Conservation (phyloP, 2,888 invertebrate species). For the Tipula confusa region DNA sequence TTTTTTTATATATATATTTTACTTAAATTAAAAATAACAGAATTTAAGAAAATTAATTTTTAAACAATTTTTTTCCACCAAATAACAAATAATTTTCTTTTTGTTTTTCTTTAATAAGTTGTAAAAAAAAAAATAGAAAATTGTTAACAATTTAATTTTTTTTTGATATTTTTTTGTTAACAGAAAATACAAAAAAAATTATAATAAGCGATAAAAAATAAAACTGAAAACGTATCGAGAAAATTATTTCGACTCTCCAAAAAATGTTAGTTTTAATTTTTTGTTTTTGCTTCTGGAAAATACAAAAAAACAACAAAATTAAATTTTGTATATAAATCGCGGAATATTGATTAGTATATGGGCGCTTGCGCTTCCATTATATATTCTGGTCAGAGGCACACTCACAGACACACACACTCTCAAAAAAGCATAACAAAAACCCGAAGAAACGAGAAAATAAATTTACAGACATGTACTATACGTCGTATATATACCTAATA, state of each 20-base stretch:
- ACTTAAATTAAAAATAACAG: background rate
- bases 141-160: background rate
- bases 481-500: background rate
- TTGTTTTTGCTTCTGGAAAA: no score
- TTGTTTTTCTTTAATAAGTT: background rate
- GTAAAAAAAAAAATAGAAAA: background rate
- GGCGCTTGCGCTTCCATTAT: background rate
- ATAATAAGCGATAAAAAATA: slow-evolving; percentile 20
- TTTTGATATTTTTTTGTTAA: slow-evolving; percentile 20
- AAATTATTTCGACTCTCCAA: slow-evolving; percentile 9
- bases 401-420: no score
- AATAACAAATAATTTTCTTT: slow-evolving; percentile 25
- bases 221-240: slow-evolving; percentile 3
- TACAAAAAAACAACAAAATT: background rate
- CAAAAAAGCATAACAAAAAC: background rate
- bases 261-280: no score
- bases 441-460: background rate
- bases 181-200: slow-evolving; percentile 20
- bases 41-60: background rate
- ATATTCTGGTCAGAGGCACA: background rate
- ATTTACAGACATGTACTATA: background rate
- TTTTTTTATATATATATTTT: background rate
- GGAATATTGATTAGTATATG: background rate
- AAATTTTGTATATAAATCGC: background rate
- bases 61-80: background rate